Conservation (phyloP, 1,140 invertebrate genomes). For the Drosophila miranda region DNA sequence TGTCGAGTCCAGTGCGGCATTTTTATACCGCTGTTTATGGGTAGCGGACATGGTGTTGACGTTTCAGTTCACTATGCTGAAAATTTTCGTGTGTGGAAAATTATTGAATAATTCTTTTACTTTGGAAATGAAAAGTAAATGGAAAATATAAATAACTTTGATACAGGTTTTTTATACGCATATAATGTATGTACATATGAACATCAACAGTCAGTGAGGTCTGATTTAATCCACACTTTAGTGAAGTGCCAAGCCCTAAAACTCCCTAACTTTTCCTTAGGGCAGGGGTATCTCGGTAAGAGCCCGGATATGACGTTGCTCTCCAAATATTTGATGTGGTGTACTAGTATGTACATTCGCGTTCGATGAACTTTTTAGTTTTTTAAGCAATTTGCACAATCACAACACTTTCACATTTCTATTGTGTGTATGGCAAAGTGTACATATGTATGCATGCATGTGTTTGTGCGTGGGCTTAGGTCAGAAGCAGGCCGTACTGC, state of each 20-base stretch:
- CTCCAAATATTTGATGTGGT: slow-evolving; percentile 3
- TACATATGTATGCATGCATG: slow-evolving; percentile 12
- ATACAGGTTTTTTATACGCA: too few species aligned
- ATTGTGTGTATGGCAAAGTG: slow-evolving; percentile 26
- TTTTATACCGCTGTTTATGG: slow-evolving; percentile 98
- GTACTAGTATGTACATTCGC: neutral
- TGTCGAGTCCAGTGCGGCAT: slow-evolving; percentile 94
- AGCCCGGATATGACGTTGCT: slow-evolving; percentile 4
- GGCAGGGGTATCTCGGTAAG: neutral
- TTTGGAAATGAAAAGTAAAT: too few species aligned
- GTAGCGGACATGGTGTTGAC: slow-evolving; percentile 86
- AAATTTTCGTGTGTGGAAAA: neutral
- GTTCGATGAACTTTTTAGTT: slow-evolving; percentile 31
- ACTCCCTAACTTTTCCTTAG: too few species aligned
- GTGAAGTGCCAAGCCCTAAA: too few species aligned
- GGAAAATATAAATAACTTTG: too few species aligned
- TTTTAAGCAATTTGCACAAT: slow-evolving; percentile 51
- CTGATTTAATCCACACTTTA: too few species aligned
- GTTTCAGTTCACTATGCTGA: slow-evolving; percentile 6
- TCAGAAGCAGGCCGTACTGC: slow-evolving; percentile 46
- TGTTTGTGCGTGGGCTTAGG: slow-evolving; percentile 61
- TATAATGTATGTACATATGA: too few species aligned
- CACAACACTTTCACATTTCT: slow-evolving; percentile 74
- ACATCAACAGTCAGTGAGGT: too few species aligned
- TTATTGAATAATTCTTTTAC: too few species aligned